Base-by-base conservation (phyloP, 2,113 vertebrate genomes). In the Microcebus ravelobensis region DNA sequence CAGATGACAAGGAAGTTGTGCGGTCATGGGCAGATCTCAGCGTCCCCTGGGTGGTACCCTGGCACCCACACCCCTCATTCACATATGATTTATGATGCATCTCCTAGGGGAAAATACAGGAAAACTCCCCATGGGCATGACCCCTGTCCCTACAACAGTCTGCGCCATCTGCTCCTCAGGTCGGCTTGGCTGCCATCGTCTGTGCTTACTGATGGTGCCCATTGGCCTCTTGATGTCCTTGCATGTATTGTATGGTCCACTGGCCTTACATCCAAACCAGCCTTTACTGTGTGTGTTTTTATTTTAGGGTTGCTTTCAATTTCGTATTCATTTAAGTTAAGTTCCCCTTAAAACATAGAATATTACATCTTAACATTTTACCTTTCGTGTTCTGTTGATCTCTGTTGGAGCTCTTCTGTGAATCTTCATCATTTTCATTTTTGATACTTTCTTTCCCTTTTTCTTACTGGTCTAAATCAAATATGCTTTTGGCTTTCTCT, bases 1-100 rank as follows among this genome's bases (percentile, higher is more conserved):
- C 92, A 68, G 74, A 83, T 79, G 90, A 83, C 36, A 95, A 90
- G 81, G 65, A 91, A 91, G 42, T 20, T 42, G 31, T 74, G 63
- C n/a, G 84, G 50, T 96, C 7, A 59, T 55, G 94, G 94, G 93
- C 59, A 85, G 90, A 29, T 67, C 77, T 68, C 31, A 36, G 27
- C 79, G 73, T 52, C 81, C 34, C 68, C 74, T 95, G 42, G n/a
- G 42, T 88, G 82, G 17, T 93, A n/a, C 29, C 42, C 31, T 87
- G 65, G 73, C 6, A 76, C 31, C 55, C 27, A 20, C 0, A 4
- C 27, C 34, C 36, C 12, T 84, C 18, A 57, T 82, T 34, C 67
- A 0, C 87, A 48, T 90, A 29, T 93, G 81, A 81, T 76, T 90
- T 84, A 52, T 91, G 59, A 21, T 59, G 9, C 3, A 80, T 87